phyloP scores from a whole-genome alignment of 2,113 vertebrate species.

The Ceuthmochares aereus region DNA sequence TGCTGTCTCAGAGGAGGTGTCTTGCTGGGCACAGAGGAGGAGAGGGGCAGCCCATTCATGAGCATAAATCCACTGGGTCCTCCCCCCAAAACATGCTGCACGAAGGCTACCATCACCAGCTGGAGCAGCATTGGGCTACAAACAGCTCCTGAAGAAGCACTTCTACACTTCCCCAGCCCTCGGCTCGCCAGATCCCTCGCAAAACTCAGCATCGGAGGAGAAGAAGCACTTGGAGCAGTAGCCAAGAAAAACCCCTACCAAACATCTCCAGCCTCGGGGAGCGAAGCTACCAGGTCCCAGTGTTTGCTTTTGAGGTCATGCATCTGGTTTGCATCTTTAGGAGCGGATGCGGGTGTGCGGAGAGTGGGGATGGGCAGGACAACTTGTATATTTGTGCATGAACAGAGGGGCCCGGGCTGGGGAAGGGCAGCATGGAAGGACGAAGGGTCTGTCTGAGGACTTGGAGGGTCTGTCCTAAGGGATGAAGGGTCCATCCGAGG shows the following conservation, averaged over 20 bases:
- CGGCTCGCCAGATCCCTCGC: not conserved
- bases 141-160: not conserved
- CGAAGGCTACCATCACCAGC: fast-evolving
- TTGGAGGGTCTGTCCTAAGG: not conserved
- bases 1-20: not conserved
- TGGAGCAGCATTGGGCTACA: not conserved
- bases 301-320: fast-evolving
- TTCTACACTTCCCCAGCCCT: not conserved
- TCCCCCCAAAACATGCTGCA: fast-evolving
- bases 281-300: fast-evolving
- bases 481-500: not conserved
- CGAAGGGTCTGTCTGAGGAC: not conserved
- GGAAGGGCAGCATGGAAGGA: not conserved
- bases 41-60: not conserved
- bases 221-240: not conserved
- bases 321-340: fast-evolving
- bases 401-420: not conserved
- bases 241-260: not conserved
- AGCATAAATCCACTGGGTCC: not conserved
- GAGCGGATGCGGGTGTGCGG: fast-evolving
- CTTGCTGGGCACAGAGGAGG: not conserved
- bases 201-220: fast-evolving
- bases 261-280: not conserved
- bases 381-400: fast-evolving
- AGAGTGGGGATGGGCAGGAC: not conserved